Evolutionary conservation across 2,113 vertebrate species (phyloP).

Genomic region (Gadus macrocephalus): DNA sequence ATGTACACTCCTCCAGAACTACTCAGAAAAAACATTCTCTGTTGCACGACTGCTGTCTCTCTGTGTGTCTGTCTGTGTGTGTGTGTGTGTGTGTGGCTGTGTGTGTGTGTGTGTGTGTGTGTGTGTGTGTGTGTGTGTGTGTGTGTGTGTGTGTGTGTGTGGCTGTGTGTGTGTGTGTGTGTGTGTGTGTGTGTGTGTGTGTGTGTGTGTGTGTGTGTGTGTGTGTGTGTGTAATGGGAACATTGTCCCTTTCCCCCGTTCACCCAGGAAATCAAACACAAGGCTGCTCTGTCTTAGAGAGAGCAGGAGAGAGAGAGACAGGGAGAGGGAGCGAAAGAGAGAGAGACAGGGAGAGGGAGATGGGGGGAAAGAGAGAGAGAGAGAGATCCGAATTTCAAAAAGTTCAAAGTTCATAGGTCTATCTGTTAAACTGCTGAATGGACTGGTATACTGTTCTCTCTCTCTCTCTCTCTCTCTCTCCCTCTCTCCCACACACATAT

Average conservation of each 20-base stretch:
- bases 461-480: not conserved
- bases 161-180: not conserved
- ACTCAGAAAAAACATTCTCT: not conserved
- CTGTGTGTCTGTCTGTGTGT: not conserved
- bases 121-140: not conserved
- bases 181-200: not conserved
- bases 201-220: not conserved
- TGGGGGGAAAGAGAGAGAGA: too few relatives aligned
- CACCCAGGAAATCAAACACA: not conserved
- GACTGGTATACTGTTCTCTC: not conserved
- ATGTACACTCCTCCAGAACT: too few relatives aligned
- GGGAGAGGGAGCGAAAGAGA: too few relatives aligned
- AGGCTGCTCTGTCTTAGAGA: not conserved
- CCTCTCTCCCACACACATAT: not conserved
- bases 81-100: conserved; percentile 1
- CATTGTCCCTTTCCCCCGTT: too few relatives aligned
- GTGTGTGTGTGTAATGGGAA: conserved; percentile 1
- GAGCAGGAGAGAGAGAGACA: not conserved
- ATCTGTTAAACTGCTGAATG: not conserved
- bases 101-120: not conserved
- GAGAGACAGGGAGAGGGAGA: too few relatives aligned
- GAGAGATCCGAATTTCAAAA: not conserved
- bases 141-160: not conserved
- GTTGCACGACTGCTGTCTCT: not conserved
- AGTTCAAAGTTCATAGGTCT: not conserved